Percentiles rank a stretch among this genome's conserved stretches.
These are phyloP conservation scores for Sinonovacula constricta DNA, from an alignment of 1,140 invertebrate genomes.

Conservation along the genomic window DNA sequence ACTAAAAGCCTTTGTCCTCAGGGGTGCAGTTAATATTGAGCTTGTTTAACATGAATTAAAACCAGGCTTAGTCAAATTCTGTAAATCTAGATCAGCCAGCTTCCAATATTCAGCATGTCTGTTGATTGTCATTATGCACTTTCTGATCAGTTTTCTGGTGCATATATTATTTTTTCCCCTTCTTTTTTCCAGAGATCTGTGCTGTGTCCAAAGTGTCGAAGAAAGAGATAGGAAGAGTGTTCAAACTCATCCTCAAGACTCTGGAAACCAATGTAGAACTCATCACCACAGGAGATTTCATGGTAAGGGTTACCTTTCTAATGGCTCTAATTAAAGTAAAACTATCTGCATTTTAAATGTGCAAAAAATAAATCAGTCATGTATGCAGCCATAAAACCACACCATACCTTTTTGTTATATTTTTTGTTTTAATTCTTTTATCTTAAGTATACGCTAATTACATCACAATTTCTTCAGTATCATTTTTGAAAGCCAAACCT, in stretches of 20 bases:
- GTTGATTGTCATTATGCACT: too few relatives aligned
- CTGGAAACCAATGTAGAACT: slow-evolving; percentile 96
- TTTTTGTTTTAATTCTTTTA: not conserved
- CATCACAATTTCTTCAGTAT: too few relatives aligned
- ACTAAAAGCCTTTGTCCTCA: too few relatives aligned
- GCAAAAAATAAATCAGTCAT: not conserved
- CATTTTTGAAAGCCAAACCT: too few relatives aligned
- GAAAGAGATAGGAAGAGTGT: slow-evolving; percentile 99
- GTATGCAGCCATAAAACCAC: not conserved
- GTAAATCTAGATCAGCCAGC: too few relatives aligned
- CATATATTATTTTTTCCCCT: too few relatives aligned
- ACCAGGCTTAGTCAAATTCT: too few relatives aligned
- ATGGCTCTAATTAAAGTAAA: not conserved
- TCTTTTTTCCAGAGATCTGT: slow-evolving; percentile 89
- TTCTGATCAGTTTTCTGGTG: too few relatives aligned
- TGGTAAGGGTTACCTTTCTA: slow-evolving; percentile 80
- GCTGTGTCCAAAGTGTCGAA: slow-evolving; percentile 99
- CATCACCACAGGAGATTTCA: slow-evolving; percentile 99
- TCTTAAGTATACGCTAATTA: not conserved
- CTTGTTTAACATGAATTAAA: too few relatives aligned
- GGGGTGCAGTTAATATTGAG: too few relatives aligned
- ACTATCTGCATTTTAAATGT: not conserved
- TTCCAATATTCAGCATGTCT: too few relatives aligned
- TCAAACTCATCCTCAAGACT: slow-evolving; percentile 95
- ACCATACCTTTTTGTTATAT: not conserved